A percentile compares a stretch with the other conserved stretches of the same genome.
These are phyloP conservation scores for Danio kyathit DNA, from an alignment of 2,797 vertebrate species.

Conservation along the genomic window DNA sequence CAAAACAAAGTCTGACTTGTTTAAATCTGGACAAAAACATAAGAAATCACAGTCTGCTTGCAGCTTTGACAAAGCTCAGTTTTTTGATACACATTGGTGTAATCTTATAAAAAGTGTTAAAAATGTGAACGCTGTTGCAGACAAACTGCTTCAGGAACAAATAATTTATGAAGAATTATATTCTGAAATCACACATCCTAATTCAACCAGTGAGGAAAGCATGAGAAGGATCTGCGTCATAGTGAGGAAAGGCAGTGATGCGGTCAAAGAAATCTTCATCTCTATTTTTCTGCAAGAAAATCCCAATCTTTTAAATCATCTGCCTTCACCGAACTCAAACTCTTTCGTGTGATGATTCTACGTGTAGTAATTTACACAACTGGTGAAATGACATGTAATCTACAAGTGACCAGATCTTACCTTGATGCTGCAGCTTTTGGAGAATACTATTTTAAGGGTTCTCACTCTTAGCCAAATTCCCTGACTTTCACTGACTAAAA, in stretches of 20 bases:
- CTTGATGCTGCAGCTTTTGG: neutral
- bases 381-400: neutral
- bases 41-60: neutral
- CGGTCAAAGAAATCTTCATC: neutral
- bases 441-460: neutral
- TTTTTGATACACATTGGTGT: neutral
- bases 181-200: neutral
- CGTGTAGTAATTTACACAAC: neutral
- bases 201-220: neutral
- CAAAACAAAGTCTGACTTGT: neutral
- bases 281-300: neutral
- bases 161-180: neutral
- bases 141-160: neutral
- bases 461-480: too few relatives aligned
- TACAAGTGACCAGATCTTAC: neutral
- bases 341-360: neutral
- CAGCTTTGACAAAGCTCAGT: neutral
- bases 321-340: neutral
- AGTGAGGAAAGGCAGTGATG: neutral
- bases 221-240: conserved; percentile 8
- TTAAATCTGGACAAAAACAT: too few relatives aligned
- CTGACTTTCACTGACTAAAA: too few relatives aligned
- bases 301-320: neutral
- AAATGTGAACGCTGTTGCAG: neutral
- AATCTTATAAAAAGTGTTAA: neutral